Evolutionary conservation across 2,797 vertebrate species (phyloP).

Genomic region (Sparidentex hasta): DNA sequence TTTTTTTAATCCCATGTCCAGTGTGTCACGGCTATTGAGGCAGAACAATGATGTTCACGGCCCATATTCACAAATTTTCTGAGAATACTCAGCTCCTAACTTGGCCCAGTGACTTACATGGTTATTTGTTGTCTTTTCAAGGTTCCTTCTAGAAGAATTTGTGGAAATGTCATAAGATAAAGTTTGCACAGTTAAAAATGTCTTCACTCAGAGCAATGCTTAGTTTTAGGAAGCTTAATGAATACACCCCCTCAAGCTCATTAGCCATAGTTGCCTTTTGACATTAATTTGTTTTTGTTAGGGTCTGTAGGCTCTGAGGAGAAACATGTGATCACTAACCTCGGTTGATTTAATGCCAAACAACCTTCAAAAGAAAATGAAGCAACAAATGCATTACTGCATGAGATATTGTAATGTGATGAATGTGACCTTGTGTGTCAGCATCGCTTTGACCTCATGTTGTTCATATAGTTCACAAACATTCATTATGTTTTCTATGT

Average conservation of each 20-base stretch:
- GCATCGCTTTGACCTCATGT: neutral
- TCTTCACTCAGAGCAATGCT: no score
- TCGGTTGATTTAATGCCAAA: conserved; percentile 1
- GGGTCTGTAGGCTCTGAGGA: neutral
- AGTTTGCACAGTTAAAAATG: no score
- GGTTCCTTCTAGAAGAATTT: no score
- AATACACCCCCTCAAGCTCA: no score
- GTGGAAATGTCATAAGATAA: no score
- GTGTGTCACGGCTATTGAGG: neutral
- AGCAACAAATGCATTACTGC: conserved; percentile 16
- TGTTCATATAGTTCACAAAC: conserved; percentile 2
- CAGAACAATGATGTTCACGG: no score
- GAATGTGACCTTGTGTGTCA: conserved; percentile 19
- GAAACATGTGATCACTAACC: neutral
- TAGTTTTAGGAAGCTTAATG: no score
- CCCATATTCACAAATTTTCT: no score
- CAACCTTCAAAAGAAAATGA: neutral
- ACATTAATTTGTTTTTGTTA: neutral
- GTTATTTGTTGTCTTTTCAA: no score
- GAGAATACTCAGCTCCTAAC: no score
- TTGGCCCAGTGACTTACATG: no score
- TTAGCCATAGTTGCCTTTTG: neutral
- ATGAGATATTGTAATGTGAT: conserved; percentile 20
- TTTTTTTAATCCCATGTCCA: no score
- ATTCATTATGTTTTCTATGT: conserved; percentile 15